Evolutionary conservation across 1,140 invertebrate species (phyloP), one percentile per base, ranked within the genome.

Genomic region (Trichonephila clavipes): DNA sequence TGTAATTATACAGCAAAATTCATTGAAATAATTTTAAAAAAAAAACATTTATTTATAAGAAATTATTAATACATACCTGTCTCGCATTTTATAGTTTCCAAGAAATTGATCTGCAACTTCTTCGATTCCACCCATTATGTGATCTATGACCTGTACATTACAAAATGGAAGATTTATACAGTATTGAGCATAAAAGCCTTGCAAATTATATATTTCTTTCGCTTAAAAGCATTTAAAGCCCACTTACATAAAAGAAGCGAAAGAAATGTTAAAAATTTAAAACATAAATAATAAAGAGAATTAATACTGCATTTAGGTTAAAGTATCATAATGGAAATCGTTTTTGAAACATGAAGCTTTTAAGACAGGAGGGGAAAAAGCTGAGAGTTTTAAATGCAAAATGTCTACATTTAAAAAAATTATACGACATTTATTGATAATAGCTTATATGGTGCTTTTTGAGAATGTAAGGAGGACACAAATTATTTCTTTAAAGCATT

Each of bases 101-200:
- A 98, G 98, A 96, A 98, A 98, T 96, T 98, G 98, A 94, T 98
- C 98, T 85, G 99, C 96, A 95, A 99, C 98, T 96, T 99, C 98
- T 96, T 99, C 99, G 94, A 99, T 97, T 8, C 98, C 99, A 61
- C 98, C 98, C 98, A 99, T 99, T 94, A 98, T 96, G 96, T 99
- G 98, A 96, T 99, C 99, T 97, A 99, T 99, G 95, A 99, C 97
- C 98, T 99, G 95, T 97, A 96, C 94, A 95, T 85, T 94, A 95
- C 0, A 69, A 69, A 69, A 24, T 12, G 12, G 24, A 69, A 69
- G 66, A 94, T 21, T 58, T 28, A 28, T 8, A 69, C 8, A 8
- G 6, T 0, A 28, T 12, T 24, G 21, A 12, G 12, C 8, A 69
- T n/a, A 24, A 64, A 69, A 69, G 24, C 34, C 34, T 40, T 40